Conservation (phyloP, 1,140 invertebrate genomes). For the Gryllus bimaculatus region DNA sequence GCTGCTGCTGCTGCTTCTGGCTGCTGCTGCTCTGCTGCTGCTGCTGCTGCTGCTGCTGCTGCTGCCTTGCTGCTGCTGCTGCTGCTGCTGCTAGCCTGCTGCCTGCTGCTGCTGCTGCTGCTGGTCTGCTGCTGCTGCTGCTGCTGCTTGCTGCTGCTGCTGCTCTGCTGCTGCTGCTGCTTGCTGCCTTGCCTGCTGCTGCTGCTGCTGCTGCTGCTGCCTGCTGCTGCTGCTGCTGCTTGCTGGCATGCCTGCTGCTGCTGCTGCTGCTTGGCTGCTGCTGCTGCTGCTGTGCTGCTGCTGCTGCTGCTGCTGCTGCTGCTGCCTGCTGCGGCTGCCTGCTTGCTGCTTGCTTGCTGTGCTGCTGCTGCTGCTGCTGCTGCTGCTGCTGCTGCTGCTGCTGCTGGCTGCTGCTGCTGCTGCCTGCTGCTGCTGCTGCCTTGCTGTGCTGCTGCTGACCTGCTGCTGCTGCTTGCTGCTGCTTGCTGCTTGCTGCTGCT, state of each 20-base stretch:
- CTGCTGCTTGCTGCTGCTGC: too few species aligned
- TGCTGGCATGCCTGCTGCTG: background rate
- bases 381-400: constrained; percentile 5
- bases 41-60: constrained; percentile 5
- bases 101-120: too few species aligned
- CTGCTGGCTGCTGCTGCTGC: background rate
- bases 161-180: too few species aligned
- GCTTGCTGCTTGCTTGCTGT: background rate
- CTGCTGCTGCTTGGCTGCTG: background rate
- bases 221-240: constrained; percentile 5
- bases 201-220: too few species aligned
- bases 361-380: background rate
- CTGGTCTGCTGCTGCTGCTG: too few species aligned
- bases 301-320: background rate
- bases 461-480: too few species aligned
- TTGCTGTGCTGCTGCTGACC: too few species aligned
- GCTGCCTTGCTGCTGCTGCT: background rate
- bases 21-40: background rate
- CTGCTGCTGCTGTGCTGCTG: background rate
- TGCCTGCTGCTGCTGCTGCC: too few species aligned
- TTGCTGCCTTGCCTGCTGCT: too few species aligned
- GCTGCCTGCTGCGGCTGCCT: background rate
- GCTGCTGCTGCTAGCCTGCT: background rate
- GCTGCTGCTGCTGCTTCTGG: too few species aligned
- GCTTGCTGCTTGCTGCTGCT: too few species aligned